A percentile compares a stretch with the other conserved stretches of the same genome.
Evolutionary conservation across 2,888 invertebrate genomes (phyloP).

Genomic region (Cyclophora albipunctata): DNA sequence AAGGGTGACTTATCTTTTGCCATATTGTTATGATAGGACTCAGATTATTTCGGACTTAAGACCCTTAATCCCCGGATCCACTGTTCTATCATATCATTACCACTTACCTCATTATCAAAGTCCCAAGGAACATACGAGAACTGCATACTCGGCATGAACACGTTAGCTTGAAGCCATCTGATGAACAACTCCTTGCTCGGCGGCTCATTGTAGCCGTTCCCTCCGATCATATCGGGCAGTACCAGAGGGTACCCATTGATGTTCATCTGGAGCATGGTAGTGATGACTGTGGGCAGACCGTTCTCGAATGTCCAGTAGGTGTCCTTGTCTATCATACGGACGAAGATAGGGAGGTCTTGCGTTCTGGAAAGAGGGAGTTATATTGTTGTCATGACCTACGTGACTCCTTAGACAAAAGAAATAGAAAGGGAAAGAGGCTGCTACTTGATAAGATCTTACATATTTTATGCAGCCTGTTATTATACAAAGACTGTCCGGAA

Average conservation of each 20-base stretch:
- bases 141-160: constrained; percentile 86
- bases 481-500: too few relatives aligned
- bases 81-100: neutral
- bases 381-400: too few relatives aligned
- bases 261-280: constrained; percentile 78
- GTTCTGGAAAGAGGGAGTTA: constrained; percentile 49
- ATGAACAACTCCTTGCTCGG: constrained; percentile 79
- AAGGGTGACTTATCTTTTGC: too few relatives aligned
- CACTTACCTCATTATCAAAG: constrained; percentile 72
- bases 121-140: constrained; percentile 88
- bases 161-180: constrained; percentile 84
- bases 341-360: constrained; percentile 80
- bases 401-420: too few relatives aligned
- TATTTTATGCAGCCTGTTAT: too few relatives aligned
- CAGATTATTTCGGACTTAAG: too few relatives aligned
- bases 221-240: constrained; percentile 86
- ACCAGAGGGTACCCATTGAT: constrained; percentile 81
- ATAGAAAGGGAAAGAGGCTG: too few relatives aligned
- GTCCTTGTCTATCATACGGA: constrained; percentile 85
- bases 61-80: too few relatives aligned
- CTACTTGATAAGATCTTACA: too few relatives aligned
- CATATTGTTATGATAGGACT: too few relatives aligned
- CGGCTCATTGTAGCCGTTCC: constrained; percentile 70
- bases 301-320: constrained; percentile 80
- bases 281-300: constrained; percentile 82